phyloP scores from a whole-genome alignment of 1,140 invertebrate genomes.

The Drosophila willistoni region DNA sequence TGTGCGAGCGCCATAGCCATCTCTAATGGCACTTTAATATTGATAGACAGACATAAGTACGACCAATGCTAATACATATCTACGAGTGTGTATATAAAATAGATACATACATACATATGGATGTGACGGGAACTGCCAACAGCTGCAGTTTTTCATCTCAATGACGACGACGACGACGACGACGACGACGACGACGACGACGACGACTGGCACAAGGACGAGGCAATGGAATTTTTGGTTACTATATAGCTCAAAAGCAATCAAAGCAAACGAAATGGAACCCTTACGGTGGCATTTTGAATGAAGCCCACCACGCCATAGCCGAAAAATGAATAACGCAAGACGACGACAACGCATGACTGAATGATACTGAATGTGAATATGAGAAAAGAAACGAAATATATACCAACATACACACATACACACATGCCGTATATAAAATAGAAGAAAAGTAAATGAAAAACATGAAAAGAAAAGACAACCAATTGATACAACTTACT shows the following conservation, averaged over 20 bases:
- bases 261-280: constrained; percentile 72
- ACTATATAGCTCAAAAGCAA: constrained; percentile 59
- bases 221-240: constrained; percentile 54
- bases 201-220: constrained; percentile 13
- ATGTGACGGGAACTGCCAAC: constrained; percentile 56
- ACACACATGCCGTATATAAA: not conserved
- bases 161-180: constrained; percentile 38
- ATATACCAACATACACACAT: not conserved
- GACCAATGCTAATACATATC: constrained; percentile 8
- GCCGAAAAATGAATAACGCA: constrained; percentile 73
- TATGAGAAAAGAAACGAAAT: constrained; percentile 39
- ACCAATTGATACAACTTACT: not conserved
- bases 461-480: not conserved
- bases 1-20: not conserved
- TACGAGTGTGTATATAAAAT: constrained; percentile 6
- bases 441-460: not conserved
- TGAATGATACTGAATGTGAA: constrained; percentile 67
- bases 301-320: constrained; percentile 38
- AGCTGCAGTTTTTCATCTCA: constrained; percentile 55
- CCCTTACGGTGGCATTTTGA: constrained; percentile 62
- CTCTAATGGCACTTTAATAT: constrained; percentile 67
- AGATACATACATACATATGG: constrained; percentile 3
- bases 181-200: constrained; percentile 30
- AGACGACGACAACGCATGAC: constrained; percentile 66
- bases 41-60: constrained; percentile 39